Conservation (phyloP, 2,888 invertebrate genomes). For the Drosophila mimetica region DNA sequence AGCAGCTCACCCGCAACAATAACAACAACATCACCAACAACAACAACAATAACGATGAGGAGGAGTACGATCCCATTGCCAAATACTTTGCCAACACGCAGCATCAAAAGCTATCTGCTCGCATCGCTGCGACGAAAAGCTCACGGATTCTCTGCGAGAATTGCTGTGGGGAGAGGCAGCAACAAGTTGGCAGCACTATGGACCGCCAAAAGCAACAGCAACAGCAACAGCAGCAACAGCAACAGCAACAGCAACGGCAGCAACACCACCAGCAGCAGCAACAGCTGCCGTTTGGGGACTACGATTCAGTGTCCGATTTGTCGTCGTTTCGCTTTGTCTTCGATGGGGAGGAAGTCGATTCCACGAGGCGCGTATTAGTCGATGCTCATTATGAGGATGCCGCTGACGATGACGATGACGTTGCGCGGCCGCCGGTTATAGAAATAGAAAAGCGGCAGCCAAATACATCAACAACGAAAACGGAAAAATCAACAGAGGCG, state of each 20-base stretch:
- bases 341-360: slow-evolving; percentile 76
- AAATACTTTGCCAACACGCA: slow-evolving; percentile 41
- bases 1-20: slow-evolving; percentile 23
- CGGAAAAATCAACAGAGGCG: slow-evolving; percentile 47
- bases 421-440: slow-evolving; percentile 70
- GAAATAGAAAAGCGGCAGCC: slow-evolving; percentile 74
- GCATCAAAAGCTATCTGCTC: slow-evolving; percentile 40
- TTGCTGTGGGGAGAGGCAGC: slow-evolving; percentile 75
- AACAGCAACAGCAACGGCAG: slow-evolving; percentile 34
- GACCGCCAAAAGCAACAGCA: slow-evolving; percentile 29
- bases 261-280: slow-evolving; percentile 37
- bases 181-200: slow-evolving; percentile 54
- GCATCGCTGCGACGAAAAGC: slow-evolving; percentile 66
- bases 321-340: slow-evolving; percentile 83
- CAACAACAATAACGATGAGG: slow-evolving; percentile 21
- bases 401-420: slow-evolving; percentile 65
- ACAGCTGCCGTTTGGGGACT: slow-evolving; percentile 62
- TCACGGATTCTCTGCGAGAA: slow-evolving; percentile 76
- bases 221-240: slow-evolving; percentile 26
- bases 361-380: slow-evolving; percentile 45
- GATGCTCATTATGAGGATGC: slow-evolving; percentile 55
- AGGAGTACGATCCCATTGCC: slow-evolving; percentile 40
- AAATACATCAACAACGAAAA: slow-evolving; percentile 64
- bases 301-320: slow-evolving; percentile 82
- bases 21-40: slow-evolving; percentile 20